Evolutionary conservation across 1,140 invertebrate species (phyloP).

Genomic region (Atta colombica): DNA sequence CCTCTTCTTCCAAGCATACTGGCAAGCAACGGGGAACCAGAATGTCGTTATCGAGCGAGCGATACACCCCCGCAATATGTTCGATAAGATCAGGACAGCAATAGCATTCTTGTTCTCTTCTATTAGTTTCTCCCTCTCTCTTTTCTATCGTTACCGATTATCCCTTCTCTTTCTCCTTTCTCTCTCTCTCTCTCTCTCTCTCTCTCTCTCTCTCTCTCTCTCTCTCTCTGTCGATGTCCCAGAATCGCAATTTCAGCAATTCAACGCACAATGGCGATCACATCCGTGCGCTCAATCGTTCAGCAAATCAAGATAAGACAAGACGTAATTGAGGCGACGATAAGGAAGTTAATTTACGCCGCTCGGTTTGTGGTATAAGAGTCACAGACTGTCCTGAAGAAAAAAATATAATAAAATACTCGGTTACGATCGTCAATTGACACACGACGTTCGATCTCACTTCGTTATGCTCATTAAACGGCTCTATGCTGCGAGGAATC

Average conservation of each 20-base stretch:
- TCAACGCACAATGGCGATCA: slow-evolving; percentile 10
- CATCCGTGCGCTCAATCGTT: slow-evolving; percentile 17
- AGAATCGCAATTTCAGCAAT: slow-evolving; percentile 41
- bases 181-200: neutral
- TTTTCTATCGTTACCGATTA: slow-evolving; percentile 30
- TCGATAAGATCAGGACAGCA: slow-evolving; percentile 51
- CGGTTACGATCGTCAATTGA: slow-evolving; percentile 15
- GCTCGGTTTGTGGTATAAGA: slow-evolving; percentile 7
- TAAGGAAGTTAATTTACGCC: slow-evolving; percentile 54
- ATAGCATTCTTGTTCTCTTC: slow-evolving; percentile 27
- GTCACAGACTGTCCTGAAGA: neutral
- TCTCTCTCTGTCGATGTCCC: neutral
- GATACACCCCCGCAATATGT: slow-evolving; percentile 61
- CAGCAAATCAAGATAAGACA: slow-evolving; percentile 47
- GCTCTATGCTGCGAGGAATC: slow-evolving; percentile 3
- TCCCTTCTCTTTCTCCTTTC: neutral
- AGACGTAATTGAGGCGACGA: slow-evolving; percentile 41
- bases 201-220: neutral
- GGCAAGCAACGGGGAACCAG: slow-evolving; percentile 4
- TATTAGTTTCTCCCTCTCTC: slow-evolving; percentile 29
- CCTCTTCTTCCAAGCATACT: slow-evolving; percentile 32
- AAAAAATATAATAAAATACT: slow-evolving; percentile 39
- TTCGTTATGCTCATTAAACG: slow-evolving; percentile 33
- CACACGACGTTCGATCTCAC: slow-evolving; percentile 6
- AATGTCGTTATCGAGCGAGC: slow-evolving; percentile 40